These are phyloP conservation scores for Pectinophora gossypiella DNA, from an alignment of 1,140 invertebrate species.

Conservation along the genomic window DNA sequence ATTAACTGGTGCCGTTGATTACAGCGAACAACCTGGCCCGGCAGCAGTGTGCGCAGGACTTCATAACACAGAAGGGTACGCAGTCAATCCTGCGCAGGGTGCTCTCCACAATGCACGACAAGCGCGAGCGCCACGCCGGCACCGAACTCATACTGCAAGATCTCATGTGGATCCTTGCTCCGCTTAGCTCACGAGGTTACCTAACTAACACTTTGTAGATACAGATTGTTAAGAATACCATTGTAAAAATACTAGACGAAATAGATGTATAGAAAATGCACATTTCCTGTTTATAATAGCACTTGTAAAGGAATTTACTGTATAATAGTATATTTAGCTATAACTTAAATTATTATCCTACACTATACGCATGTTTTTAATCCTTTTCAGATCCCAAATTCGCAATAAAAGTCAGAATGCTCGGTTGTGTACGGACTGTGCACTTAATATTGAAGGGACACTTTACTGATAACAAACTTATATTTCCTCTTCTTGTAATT, in stretches of 20 bases:
- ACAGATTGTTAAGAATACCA: too few relatives aligned
- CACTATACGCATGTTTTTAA: too few relatives aligned
- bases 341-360: too few relatives aligned
- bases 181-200: constrained; percentile 38
- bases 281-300: too few relatives aligned
- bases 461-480: constrained; percentile 77
- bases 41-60: constrained; percentile 29
- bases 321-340: too few relatives aligned
- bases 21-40: constrained; percentile 40
- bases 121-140: constrained; percentile 28
- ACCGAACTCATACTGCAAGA: constrained; percentile 33
- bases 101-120: constrained; percentile 29
- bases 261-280: too few relatives aligned
- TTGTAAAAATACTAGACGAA: too few relatives aligned
- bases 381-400: constrained; percentile 79
- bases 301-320: too few relatives aligned
- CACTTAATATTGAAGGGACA: constrained; percentile 78
- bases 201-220: background rate
- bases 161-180: constrained; percentile 40
- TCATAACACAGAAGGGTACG: constrained; percentile 39
- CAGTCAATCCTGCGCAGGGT: constrained; percentile 31
- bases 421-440: constrained; percentile 78
- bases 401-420: constrained; percentile 76
- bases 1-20: constrained; percentile 17
- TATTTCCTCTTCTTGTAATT: constrained; percentile 79